Conservation (phyloP, 2,797 vertebrate species). For the Neomorphus geoffroyi region DNA sequence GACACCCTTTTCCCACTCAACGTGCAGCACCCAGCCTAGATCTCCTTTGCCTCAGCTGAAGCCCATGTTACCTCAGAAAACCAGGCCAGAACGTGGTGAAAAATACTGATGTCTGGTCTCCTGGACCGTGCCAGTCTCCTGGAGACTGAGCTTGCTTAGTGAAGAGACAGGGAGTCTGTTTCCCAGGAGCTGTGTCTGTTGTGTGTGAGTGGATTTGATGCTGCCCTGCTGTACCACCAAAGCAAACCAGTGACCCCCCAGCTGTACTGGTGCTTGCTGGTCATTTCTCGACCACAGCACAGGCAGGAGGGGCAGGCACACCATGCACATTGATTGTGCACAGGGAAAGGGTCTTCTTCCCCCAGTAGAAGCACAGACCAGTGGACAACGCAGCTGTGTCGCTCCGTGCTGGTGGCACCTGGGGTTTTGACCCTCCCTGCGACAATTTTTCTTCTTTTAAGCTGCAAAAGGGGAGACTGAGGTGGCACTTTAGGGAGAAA, state of each 20-base stretch:
- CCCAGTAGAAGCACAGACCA: fast-evolving
- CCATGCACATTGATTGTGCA: fast-evolving
- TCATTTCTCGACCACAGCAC: background rate
- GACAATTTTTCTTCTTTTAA: background rate
- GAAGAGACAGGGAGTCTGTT: background rate
- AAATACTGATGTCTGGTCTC: background rate
- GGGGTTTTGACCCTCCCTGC: background rate
- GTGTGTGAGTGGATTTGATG: background rate
- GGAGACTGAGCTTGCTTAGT: background rate
- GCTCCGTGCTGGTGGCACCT: fast-evolving
- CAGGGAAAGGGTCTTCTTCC: background rate
- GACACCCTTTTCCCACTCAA: background rate
- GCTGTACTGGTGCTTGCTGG: background rate
- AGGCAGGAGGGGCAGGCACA: background rate
- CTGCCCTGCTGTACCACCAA: background rate
- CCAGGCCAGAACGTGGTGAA: background rate
- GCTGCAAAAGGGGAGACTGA: too few relatives aligned
- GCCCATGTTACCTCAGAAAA: background rate
- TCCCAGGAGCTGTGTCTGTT: background rate
- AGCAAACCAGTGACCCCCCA: background rate
- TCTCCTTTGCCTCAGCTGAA: background rate
- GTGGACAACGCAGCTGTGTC: background rate
- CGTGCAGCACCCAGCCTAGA: background rate
- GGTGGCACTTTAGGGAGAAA: too few relatives aligned
- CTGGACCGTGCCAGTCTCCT: background rate